phyloP scores from a whole-genome alignment of 2,888 invertebrate genomes.

The Lepidonotus clava region DNA sequence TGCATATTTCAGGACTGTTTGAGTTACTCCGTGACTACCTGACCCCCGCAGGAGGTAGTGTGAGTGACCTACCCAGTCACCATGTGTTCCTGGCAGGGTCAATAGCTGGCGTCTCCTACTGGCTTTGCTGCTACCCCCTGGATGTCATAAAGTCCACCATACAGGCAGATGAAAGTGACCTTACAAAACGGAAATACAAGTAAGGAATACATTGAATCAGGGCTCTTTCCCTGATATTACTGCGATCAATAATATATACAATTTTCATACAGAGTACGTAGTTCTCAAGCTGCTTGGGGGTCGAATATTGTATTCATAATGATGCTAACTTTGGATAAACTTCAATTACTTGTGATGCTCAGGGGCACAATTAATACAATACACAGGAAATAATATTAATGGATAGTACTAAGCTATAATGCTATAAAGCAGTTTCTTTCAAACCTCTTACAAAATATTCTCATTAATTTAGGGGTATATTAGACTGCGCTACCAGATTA shows the following conservation, averaged over 20 bases:
- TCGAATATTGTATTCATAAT: no score
- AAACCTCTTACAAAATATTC: no score
- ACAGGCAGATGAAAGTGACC: constrained; percentile 47
- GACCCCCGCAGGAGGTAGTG: constrained; percentile 44
- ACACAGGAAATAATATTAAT: no score
- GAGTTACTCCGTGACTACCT: not conserved
- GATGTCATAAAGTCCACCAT: constrained; percentile 56
- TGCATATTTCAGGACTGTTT: constrained; percentile 1
- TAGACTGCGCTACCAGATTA: constrained; percentile 32
- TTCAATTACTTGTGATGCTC: no score
- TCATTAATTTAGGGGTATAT: not conserved
- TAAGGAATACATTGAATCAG: no score
- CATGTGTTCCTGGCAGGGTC: constrained; percentile 37
- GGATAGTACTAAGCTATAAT: no score
- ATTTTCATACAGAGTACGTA: not conserved
- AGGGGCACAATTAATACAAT: no score
- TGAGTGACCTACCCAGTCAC: not conserved
- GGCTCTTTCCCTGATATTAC: no score
- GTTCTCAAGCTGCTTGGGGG: no score
- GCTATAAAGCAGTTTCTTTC: no score
- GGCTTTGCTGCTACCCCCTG: constrained; percentile 43
- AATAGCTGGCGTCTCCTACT: constrained; percentile 21
- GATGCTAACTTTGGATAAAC: no score
- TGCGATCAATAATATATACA: no score
- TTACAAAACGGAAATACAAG: constrained; percentile 47